Conservation (phyloP, 2,113 vertebrate genomes). For the Cebus imitator region DNA sequence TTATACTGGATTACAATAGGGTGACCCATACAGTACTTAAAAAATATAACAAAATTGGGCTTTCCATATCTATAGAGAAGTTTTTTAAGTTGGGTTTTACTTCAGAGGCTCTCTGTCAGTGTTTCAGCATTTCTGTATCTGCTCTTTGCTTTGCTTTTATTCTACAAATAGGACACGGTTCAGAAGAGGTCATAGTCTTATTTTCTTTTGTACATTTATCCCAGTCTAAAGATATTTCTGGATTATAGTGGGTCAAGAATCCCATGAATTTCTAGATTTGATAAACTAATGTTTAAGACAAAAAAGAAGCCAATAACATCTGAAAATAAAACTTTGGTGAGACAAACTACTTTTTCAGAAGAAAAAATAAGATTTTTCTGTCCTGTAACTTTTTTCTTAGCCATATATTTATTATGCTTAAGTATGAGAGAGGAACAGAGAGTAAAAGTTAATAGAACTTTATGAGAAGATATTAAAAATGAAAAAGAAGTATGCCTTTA, state of each 20-base stretch:
- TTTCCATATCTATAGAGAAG: background rate
- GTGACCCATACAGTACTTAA: background rate
- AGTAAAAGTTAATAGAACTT: conserved; percentile 24
- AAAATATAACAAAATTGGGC: background rate
- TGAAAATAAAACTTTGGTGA: conserved; percentile 19
- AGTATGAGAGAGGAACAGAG: background rate
- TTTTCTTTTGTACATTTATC: conserved; percentile 43
- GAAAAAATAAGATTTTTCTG: background rate
- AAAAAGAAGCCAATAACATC: background rate
- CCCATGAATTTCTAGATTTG: conserved; percentile 51
- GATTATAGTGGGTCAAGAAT: conserved; percentile 56
- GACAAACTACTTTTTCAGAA: background rate
- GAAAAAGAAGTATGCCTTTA: background rate
- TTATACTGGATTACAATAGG: background rate
- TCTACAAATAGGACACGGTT: conserved; percentile 57
- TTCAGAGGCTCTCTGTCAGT: conserved; percentile 7
- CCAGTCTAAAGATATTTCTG: conserved; percentile 63
- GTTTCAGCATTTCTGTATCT: conserved; percentile 15
- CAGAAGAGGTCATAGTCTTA: conserved; percentile 53
- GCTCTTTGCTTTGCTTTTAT: conserved; percentile 45
- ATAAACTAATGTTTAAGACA: conserved; percentile 33
- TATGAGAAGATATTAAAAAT: conserved; percentile 35
- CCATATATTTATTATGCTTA: background rate
- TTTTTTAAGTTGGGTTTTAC: background rate
- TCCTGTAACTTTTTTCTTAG: background rate